A percentile compares a stretch with the other conserved stretches of the same genome.
Conservation (phyloP, 1,140 invertebrate genomes). For the Andricus grossulariae region DNA sequence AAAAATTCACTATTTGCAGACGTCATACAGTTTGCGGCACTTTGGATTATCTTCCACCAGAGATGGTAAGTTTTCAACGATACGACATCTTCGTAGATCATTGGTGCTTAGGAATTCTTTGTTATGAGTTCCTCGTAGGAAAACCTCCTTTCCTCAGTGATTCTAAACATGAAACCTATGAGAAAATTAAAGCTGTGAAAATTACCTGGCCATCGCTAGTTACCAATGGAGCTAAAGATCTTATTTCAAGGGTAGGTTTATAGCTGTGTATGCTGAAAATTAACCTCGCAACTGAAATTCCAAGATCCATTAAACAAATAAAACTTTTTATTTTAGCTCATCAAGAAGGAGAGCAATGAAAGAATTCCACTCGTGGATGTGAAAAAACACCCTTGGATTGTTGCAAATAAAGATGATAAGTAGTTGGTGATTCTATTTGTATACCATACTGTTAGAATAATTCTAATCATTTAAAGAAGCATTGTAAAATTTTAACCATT, state of each 20-base stretch:
- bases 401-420: slow-evolving; percentile 67
- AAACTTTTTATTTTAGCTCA: slow-evolving; percentile 78
- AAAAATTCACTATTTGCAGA: slow-evolving; percentile 68
- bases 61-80: slow-evolving; percentile 87
- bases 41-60: slow-evolving; percentile 94
- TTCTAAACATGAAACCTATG: slow-evolving; percentile 88
- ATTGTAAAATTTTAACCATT: no score
- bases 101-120: slow-evolving; percentile 95
- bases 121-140: slow-evolving; percentile 96
- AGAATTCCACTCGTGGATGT: slow-evolving; percentile 85
- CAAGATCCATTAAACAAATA: slow-evolving; percentile 25
- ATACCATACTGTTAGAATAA: background rate
- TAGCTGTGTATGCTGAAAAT: background rate
- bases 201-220: slow-evolving; percentile 86
- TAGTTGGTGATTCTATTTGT: background rate
- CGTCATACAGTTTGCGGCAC: slow-evolving; percentile 95
- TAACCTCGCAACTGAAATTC: slow-evolving; percentile 13
- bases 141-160: slow-evolving; percentile 95
- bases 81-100: slow-evolving; percentile 90
- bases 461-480: background rate
- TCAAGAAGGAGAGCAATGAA: slow-evolving; percentile 81
- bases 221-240: slow-evolving; percentile 84
- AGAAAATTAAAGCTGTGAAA: slow-evolving; percentile 85
- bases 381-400: slow-evolving; percentile 88
- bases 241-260: slow-evolving; percentile 86